These are phyloP conservation scores for Chaenogobius annularis DNA, from an alignment of 2,113 vertebrate genomes.

Conservation along the genomic window DNA sequence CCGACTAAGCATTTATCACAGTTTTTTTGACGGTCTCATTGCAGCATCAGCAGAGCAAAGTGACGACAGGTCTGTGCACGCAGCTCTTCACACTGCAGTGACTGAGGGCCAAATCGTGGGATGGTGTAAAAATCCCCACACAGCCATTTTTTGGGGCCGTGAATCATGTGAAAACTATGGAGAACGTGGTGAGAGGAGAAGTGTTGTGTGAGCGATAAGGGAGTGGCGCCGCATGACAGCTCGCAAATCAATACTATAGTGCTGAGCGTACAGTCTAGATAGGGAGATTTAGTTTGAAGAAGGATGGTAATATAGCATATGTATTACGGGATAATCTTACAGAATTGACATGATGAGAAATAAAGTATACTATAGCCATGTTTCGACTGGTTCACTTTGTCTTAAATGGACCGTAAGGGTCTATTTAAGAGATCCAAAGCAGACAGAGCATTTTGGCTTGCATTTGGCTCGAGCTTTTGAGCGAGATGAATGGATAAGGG, in stretches of 20 bases:
- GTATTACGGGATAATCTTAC: not conserved
- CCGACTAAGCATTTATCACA: slow-evolving; percentile 24
- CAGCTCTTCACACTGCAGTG: slow-evolving; percentile 41
- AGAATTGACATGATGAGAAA: not conserved
- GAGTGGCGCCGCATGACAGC: slow-evolving; percentile 19
- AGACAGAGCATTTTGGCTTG: too few species aligned
- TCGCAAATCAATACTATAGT: not conserved
- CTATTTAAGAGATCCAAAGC: too few species aligned
- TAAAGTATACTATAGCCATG: too few species aligned
- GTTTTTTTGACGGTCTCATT: not conserved
- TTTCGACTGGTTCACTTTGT: too few species aligned
- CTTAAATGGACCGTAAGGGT: too few species aligned
- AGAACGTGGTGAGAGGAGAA: slow-evolving; percentile 8
- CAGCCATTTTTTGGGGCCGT: slow-evolving; percentile 35
- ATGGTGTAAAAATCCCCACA: slow-evolving; percentile 44
- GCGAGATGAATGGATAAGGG: too few species aligned
- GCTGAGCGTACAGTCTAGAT: not conserved
- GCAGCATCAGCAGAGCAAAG: slow-evolving; percentile 42
- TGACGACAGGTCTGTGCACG: slow-evolving; percentile 53
- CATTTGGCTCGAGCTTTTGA: too few species aligned
- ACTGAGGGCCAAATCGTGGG: slow-evolving; percentile 29
- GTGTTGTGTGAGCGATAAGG: slow-evolving; percentile 28
- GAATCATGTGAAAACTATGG: slow-evolving; percentile 57
- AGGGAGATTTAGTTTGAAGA: not conserved
- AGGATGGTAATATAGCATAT: slow-evolving; percentile 2